These are phyloP conservation scores for Calyptommatus sinebrachiatus DNA, from an alignment of 2,113 vertebrate species.

Conservation along the genomic window DNA sequence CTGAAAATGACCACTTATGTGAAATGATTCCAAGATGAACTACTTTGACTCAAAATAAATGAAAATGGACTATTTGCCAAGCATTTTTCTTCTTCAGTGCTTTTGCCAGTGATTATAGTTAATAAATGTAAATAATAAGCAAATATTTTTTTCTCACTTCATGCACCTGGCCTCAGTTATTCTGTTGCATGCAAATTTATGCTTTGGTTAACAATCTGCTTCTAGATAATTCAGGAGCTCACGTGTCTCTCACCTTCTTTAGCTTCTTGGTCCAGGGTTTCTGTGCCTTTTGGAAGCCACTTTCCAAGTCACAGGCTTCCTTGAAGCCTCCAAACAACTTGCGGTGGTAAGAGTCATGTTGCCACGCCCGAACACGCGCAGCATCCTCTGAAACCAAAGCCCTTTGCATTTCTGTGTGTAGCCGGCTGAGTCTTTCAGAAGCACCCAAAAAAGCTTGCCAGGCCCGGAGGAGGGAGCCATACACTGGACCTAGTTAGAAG, in stretches of 20 bases:
- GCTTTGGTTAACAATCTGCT: not conserved
- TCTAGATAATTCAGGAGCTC: not conserved
- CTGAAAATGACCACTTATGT: too few species aligned
- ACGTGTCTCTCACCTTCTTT: slow-evolving; percentile 69
- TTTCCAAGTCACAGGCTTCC: slow-evolving; percentile 73
- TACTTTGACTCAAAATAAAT: too few species aligned
- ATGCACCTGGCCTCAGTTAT: too few species aligned
- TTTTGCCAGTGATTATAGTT: too few species aligned
- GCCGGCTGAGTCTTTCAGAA: slow-evolving; percentile 73
- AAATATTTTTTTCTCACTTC: too few species aligned
- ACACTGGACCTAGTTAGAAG: slow-evolving; percentile 67
- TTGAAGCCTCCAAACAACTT: slow-evolving; percentile 81
- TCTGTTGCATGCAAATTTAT: too few species aligned
- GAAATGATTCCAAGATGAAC: too few species aligned
- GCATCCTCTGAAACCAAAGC: slow-evolving; percentile 74
- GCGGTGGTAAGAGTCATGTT: slow-evolving; percentile 77
- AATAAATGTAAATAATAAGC: too few species aligned
- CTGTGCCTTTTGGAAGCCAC: slow-evolving; percentile 76
- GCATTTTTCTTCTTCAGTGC: too few species aligned
- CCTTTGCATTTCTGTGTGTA: slow-evolving; percentile 77
- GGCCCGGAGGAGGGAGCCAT: slow-evolving; percentile 79
- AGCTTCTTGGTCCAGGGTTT: slow-evolving; percentile 82
- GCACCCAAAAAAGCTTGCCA: slow-evolving; percentile 83
- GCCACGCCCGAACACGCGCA: slow-evolving; percentile 75
- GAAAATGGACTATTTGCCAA: too few species aligned